Base-by-base conservation (phyloP, 2,888 invertebrate species). In the Parnassius glacialis region DNA sequence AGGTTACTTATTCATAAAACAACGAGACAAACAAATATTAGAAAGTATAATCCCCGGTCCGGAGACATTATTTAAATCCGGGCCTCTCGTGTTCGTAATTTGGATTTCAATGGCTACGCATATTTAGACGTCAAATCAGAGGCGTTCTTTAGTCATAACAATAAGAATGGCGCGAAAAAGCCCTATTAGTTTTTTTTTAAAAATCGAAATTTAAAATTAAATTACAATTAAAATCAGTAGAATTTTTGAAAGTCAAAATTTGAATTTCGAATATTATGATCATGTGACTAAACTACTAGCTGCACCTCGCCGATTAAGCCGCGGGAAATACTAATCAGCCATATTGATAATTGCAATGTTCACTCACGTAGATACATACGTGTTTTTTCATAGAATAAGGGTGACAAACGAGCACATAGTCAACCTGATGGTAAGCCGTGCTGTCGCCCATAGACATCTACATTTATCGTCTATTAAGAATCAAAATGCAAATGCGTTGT, bases 51-150 rank as follows among this genome's bases (percentile, higher is more conserved):
- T 62, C 20, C 25, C 41, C 44, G 16, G 10, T 13, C 34, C 56
- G 50, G 52, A 50, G 45, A 44, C 47, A 20, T 61, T 61, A 61
- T 61, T 57, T 43, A 61, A 57, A 61, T 57, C 41, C 47, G 53
- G 16, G 7, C 13, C 52, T 45, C 57, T 62, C 57, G 41, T 43
- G 52, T 20, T 34, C 53, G 61, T 57, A 48, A 62, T 57, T 62
- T 43, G 61, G 45, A 47, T 57, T 57, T 57, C 57, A 57, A 57
- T 20, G 57, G 57, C 57, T 52, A 13, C 52, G 61, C 59, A 53
- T 59, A 59, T 59, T 59, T 53, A 62, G 43, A 25, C 57, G 47
- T 62, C 47, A 43, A 62, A 57, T 62, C 57, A 57, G 62, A 53
- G 10, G 47, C 52, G 43, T 47, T 47, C 57, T 44, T 10, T 25